Evolutionary conservation across 2,888 invertebrate species (phyloP), one percentile per base, ranked within the genome.

Genomic region (Spicauda simplicius): DNA sequence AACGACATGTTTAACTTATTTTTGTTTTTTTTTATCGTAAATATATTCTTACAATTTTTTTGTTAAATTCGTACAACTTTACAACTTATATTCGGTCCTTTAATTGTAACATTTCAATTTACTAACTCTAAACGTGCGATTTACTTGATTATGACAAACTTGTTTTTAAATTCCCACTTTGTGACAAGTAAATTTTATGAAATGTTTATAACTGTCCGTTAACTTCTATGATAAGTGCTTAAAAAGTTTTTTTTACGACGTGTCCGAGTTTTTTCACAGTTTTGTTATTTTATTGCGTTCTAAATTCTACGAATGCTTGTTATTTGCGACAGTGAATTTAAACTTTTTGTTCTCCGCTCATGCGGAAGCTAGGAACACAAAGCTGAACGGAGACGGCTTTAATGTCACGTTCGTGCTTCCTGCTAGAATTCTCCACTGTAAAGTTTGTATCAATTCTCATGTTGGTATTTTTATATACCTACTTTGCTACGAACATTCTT

Each of bases 321-420:
- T 55, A 33, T 55, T 55, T 55, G 25, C 55, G 55, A 55, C 55
- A 30, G 48, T 16, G 48, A 16, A n/a, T 48, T 48, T 48, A 16
- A 30, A 30, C n/a, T 55, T 55, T 55, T 30, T 33, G 55, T 30
- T 33, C 48, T 30, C 25, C 14, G 30, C 30, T 55, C 11, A 30
- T 55, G 25, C 30, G n/a, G 55, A 55, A 55, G 30, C 30, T 55
- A 16, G 16, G 25, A 5, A 25, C 25, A 16, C 55, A 16, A 25
- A 48, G 48, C 48, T 48, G 48, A 48, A 48, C 16, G 48, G 48
- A 48, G 48, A 48, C 48, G 48, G 48, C 48, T 16, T 48, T 48
- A 48, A 48, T 48, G 48, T 48, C 48, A 48, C 16, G 48, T 48
- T 48, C 48, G 48, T 16, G 48, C 6, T 48, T 48, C 48, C 48